Percentiles rank a stretch among this genome's conserved stretches.
These are phyloP conservation scores for Thunnus albacares DNA, from an alignment of 2,797 vertebrate species.

Conservation along the genomic window DNA sequence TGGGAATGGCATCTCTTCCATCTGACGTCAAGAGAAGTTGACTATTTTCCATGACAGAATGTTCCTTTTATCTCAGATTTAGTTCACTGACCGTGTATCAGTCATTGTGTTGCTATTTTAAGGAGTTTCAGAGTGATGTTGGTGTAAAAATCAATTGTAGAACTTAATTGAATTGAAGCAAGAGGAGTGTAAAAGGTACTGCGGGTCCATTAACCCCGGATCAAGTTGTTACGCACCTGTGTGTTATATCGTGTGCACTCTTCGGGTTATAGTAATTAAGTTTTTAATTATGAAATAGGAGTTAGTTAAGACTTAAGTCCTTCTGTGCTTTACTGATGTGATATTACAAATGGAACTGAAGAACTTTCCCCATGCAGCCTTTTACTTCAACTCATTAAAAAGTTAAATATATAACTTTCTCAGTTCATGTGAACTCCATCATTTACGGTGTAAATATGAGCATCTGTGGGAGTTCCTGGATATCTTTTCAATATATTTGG, in stretches of 20 bases:
- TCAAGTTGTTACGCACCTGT: conserved; percentile 1
- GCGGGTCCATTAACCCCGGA: conserved; percentile 17
- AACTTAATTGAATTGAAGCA: neutral
- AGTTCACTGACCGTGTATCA: conserved; percentile 21
- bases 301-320: neutral
- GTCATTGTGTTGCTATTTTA: neutral
- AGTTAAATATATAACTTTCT: neutral
- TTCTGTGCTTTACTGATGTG: conserved; percentile 2
- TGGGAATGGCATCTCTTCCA: conserved; percentile 61
- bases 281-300: conserved; percentile 46
- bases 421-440: neutral
- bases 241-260: neutral
- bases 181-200: neutral
- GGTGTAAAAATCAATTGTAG: neutral
- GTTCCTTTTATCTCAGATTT: conserved; percentile 31
- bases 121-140: neutral
- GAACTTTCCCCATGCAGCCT: neutral
- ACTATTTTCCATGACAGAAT: conserved; percentile 42
- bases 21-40: conserved; percentile 58
- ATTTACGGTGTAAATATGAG: neutral
- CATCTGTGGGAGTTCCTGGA: neutral
- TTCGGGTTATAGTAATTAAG: neutral
- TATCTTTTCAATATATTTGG: neutral
- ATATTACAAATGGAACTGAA: neutral
- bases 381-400: conserved; percentile 1